A percentile compares a stretch with the other conserved stretches of the same genome.
These are phyloP conservation scores for Melanerpes formicivorus DNA, from an alignment of 2,113 vertebrate species.

Conservation along the genomic window DNA sequence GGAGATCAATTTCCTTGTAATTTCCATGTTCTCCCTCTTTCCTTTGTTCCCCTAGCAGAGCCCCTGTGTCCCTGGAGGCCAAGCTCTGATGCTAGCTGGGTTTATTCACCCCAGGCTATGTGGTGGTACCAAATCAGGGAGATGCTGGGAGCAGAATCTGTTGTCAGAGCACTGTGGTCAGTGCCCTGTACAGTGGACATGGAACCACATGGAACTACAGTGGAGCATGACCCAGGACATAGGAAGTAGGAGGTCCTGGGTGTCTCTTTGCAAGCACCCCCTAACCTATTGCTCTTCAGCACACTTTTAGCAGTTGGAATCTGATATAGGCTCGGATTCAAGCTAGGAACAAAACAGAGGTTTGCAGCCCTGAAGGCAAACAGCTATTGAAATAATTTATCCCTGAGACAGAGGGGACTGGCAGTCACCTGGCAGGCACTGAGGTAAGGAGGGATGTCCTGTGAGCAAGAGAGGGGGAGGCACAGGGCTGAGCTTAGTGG, in stretches of 20 bases:
- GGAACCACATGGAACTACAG: too few relatives aligned
- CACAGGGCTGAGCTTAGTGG: neutral
- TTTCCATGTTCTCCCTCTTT: neutral
- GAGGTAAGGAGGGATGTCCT: neutral
- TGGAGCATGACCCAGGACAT: fast-evolving
- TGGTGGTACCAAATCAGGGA: neutral
- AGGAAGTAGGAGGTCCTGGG: neutral
- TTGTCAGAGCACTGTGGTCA: neutral
- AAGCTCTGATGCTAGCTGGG: neutral
- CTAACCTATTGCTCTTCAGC: neutral
- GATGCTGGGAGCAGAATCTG: neutral
- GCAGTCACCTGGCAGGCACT: neutral
- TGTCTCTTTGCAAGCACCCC: neutral
- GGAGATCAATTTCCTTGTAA: neutral
- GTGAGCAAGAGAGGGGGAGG: fast-evolving
- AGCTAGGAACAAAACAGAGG: neutral
- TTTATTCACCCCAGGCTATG: neutral
- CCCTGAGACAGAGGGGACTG: neutral
- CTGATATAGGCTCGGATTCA: neutral
- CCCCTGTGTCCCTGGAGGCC: neutral
- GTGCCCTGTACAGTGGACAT: neutral
- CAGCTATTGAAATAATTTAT: neutral
- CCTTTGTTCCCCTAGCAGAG: neutral
- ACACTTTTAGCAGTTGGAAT: neutral
- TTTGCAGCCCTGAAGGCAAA: neutral